Evolutionary conservation across 2,888 invertebrate genomes (phyloP).

Genomic region (Chrysolina oricalcia): DNA sequence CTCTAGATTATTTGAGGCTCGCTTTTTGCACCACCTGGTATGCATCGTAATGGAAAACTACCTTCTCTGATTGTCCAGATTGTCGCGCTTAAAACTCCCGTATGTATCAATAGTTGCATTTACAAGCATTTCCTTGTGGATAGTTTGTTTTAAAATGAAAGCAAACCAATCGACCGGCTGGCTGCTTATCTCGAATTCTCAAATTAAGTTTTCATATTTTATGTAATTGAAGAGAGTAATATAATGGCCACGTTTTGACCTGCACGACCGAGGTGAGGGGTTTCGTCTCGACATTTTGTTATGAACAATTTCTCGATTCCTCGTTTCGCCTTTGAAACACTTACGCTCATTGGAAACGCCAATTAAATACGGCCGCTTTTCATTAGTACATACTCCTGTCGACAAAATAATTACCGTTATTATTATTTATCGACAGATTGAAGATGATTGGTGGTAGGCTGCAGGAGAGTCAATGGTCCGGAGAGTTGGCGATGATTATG

Average conservation of each 20-base stretch:
- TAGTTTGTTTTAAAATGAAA: conserved; percentile 14
- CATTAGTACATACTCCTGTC: conserved; percentile 31
- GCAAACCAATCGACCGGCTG: conserved; percentile 15
- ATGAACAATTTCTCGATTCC: conserved; percentile 35
- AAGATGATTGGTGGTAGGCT: conserved; percentile 36
- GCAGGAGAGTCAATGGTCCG: conserved; percentile 36
- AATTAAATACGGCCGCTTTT: conserved; percentile 26
- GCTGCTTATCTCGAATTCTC: conserved; percentile 40
- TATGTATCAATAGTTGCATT: background rate
- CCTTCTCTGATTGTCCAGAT: background rate
- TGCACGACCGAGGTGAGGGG: conserved; percentile 39
- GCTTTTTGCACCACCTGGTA: too few species aligned
- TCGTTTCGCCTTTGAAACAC: conserved; percentile 25
- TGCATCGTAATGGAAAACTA: too few species aligned
- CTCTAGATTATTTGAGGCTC: too few species aligned
- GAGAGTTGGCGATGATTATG: background rate
- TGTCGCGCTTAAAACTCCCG: background rate
- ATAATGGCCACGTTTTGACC: conserved; percentile 53
- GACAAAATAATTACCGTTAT: conserved; percentile 46
- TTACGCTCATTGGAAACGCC: conserved; percentile 29
- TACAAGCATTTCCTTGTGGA: background rate
- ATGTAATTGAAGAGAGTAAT: conserved; percentile 46
- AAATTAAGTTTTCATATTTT: conserved; percentile 51
- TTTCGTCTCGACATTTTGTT: conserved; percentile 21
- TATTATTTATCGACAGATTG: conserved; percentile 34